Conservation (phyloP, 1,140 invertebrate species). For the Ganaspis sp. region DNA sequence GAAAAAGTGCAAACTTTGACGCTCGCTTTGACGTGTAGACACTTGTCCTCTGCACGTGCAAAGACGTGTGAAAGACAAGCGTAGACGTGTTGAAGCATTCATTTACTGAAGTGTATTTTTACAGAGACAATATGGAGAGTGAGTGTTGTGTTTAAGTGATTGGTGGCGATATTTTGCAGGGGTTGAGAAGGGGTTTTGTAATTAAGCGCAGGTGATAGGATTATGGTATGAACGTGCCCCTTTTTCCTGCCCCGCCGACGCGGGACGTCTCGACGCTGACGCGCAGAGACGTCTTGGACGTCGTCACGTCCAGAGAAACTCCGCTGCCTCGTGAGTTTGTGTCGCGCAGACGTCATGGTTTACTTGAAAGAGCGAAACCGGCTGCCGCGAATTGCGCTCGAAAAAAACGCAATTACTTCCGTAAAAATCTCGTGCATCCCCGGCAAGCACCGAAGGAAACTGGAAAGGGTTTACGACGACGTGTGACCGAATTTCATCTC, state of each 20-base stretch:
- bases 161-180: background rate
- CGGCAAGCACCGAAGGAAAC: conserved; percentile 40
- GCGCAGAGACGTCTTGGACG: conserved; percentile 50
- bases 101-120: too few species aligned
- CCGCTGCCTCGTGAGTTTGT: conserved; percentile 45
- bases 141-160: too few species aligned
- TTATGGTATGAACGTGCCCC: conserved; percentile 65
- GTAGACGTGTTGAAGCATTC: too few species aligned
- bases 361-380: conserved; percentile 24
- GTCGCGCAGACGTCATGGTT: conserved; percentile 45
- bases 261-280: conserved; percentile 44
- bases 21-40: too few species aligned
- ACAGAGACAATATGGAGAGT: too few species aligned
- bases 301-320: conserved; percentile 44
- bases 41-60: too few species aligned
- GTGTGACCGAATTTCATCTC: conserved; percentile 60
- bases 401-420: conserved; percentile 35
- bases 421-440: conserved; percentile 50
- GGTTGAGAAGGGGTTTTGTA: background rate
- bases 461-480: conserved; percentile 51
- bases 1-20: too few species aligned
- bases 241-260: conserved; percentile 66
- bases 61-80: too few species aligned
- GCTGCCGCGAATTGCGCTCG: conserved; percentile 38
- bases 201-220: conserved; percentile 15